Evolutionary conservation across 2,113 vertebrate genomes (phyloP).

Genomic region (Romanogobio albipinnatus): DNA sequence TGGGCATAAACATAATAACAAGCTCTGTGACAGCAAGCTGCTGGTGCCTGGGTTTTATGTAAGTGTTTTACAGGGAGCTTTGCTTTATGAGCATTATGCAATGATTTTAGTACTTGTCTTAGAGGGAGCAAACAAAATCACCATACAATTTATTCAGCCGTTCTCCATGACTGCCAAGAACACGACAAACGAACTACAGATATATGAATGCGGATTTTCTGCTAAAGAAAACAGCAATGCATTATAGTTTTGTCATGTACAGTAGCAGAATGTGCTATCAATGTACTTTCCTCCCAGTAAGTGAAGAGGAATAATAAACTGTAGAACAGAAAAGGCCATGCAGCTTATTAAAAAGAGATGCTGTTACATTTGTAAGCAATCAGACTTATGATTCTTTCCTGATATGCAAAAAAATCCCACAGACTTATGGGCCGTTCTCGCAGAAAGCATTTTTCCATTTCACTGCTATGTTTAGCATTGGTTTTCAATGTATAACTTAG

Average conservation of each 20-base stretch:
- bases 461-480: no score
- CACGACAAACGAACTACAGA: not conserved
- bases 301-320: not conserved
- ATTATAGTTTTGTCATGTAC: not conserved
- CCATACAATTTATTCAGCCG: not conserved
- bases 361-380: not conserved
- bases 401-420: no score
- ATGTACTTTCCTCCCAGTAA: not conserved
- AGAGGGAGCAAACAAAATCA: not conserved
- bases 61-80: conserved; percentile 3
- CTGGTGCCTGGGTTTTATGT: conserved; percentile 1
- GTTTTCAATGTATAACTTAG: no score
- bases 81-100: conserved; percentile 27
- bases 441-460: no score
- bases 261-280: not conserved
- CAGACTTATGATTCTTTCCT: no score
- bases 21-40: conserved; percentile 12
- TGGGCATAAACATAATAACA: conserved; percentile 16
- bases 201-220: not conserved
- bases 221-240: not conserved
- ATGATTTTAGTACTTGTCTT: conserved; percentile 8
- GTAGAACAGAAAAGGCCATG: not conserved
- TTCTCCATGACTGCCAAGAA: conserved; percentile 6
- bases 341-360: not conserved
- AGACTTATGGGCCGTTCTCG: no score